Base-by-base conservation (phyloP, 1,140 invertebrate species). In the Scylla paramamosain region DNA sequence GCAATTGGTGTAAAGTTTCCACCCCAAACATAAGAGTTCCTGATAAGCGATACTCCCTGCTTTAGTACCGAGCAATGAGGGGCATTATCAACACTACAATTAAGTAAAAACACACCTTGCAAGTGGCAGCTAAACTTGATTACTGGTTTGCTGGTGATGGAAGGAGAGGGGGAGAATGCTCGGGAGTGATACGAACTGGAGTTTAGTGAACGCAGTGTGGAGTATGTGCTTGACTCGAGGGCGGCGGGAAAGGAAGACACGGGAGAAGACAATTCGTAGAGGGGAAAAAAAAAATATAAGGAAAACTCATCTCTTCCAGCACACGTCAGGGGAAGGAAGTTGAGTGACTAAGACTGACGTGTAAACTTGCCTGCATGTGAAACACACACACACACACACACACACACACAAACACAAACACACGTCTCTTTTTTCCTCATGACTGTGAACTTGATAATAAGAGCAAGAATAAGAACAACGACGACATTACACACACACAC, bases 1-100 rank as follows among this genome's bases (percentile, higher is more conserved):
- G 67, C 25, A 77, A 77, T 77, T 77, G 67, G 67, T 77, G 67
- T 77, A 77, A 77, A 77, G 67, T 77, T 77, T 77, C 25, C 67
- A 77, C 20, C 8, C 67, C 67, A 77, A 77, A 77, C 67, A 1
- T 77, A 77, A 77, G 67, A 77, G 67, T n/a, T 77, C 16, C 20
- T 77, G 67, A 77, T 77, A 77, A 77, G 67, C 8, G 67, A 77
- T n/a, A 77, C n/a, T 25, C 67, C 67, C 25, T 77, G 25, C 67
- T 77, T 77, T 77, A n/a, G 67, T 77, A 77, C 7, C 67, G 67
- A n/a, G 67, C 67, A 25, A 77, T 77, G 25, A 77, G 67, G 67
- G 67, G 67, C 67, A 77, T 77, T 77, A 77, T 77, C 20, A 77
- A 77, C 67, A 77, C 67, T 77, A 77, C 67, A 77, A 77, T 77